Base-by-base conservation (phyloP, 2,113 vertebrate genomes). In the Rhodinocichla rosea region DNA sequence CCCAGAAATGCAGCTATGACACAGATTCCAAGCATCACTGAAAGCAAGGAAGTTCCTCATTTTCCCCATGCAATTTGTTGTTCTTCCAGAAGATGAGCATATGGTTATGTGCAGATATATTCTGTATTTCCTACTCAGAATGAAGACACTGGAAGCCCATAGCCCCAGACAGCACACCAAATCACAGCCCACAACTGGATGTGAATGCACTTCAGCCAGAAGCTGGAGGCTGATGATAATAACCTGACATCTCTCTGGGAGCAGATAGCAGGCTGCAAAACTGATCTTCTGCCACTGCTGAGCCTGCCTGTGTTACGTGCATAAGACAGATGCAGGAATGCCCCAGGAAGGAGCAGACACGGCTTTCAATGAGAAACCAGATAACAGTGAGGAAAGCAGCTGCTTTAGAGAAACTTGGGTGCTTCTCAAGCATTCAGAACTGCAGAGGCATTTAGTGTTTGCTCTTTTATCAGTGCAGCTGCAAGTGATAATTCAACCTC, bases 391-490 rank as follows among this genome's bases (percentile, higher is more conserved):
- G 87, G 96, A 94, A 97, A 97, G 97, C 95, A 97, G 97, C 96
- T 96, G 98, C 96, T 94, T 94, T 93, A 87, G 93, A 94, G 94
- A 97, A 97, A 96, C 96, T 96, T 95, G 87, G 76, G 50, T 95
- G 93, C 95, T 92, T 91, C 95, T 82, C 84, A 97, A 97, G 94
- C 90, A 88, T 96, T 97, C 95, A 63, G 83, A 88, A 91, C 64
- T 92, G 91, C 49, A 22, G 89, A 97, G 92, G 96, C 96, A 92
- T 97, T 97, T 97, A 96, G 94, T 95, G 92, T 94, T 96, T 96
- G 95, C 90, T 95, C 96, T 97, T 97, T 98, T 98, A 98, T 98
- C 98, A 97, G 97, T 79, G 97, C 97, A 97, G 98, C 97, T 98
- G 97, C 94, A 97, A 97, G 96, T 98, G 97, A 98, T 69, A 93